phyloP scores from a whole-genome alignment of 2,888 invertebrate genomes.

The Diabrotica balteata region DNA sequence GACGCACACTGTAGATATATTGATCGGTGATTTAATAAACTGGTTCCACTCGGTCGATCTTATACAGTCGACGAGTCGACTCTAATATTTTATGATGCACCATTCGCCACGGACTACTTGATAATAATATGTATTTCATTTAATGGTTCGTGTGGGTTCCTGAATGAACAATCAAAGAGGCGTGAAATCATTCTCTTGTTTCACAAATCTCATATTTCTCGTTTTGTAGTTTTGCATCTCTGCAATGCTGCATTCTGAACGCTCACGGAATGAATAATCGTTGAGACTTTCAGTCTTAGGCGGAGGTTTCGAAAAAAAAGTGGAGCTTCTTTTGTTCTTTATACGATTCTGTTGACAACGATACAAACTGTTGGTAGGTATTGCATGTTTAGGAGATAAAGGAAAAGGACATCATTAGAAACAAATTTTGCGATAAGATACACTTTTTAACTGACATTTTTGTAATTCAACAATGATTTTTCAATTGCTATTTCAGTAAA shows the following conservation, averaged over 20 bases:
- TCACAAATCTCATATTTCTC: conserved; percentile 1
- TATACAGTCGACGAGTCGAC: background rate
- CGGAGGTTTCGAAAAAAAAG: no score
- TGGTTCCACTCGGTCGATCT: conserved; percentile 12
- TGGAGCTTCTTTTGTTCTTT: no score
- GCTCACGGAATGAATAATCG: no score
- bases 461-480: no score
- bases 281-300: no score
- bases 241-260: background rate
- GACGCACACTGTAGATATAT: background rate
- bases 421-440: no score
- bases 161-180: conserved; percentile 12
- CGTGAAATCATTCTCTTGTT: conserved; percentile 13
- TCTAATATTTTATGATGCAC: conserved; percentile 3
- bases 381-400: no score
- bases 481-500: no score
- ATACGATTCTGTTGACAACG: no score
- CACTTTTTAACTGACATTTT: no score
- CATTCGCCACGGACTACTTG: conserved; percentile 12
- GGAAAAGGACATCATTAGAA: no score
- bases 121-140: conserved; percentile 14
- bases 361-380: no score
- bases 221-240: background rate
- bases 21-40: background rate
- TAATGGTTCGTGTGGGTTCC: conserved; percentile 3